Conservation (phyloP, 1,140 invertebrate species). For the Kradibia gibbosae region DNA sequence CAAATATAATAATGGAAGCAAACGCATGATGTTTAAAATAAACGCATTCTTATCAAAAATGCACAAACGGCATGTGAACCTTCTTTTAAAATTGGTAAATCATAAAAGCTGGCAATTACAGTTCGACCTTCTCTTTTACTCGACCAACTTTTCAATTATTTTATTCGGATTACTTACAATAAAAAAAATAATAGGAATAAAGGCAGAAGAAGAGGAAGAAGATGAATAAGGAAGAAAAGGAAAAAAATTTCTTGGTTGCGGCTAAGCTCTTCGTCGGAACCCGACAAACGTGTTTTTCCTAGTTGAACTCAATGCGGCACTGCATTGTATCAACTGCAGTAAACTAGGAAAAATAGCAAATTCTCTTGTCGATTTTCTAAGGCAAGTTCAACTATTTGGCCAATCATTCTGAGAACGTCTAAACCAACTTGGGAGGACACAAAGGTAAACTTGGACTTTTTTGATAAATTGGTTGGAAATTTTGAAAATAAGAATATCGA, state of each 20-base stretch:
- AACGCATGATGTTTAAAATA: too few relatives aligned
- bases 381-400: background rate
- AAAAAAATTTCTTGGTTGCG: background rate
- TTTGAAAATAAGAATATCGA: background rate
- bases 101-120: background rate
- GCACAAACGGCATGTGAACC: background rate
- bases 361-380: conserved; percentile 6
- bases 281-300: conserved; percentile 21
- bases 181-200: background rate
- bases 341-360: background rate
- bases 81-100: background rate
- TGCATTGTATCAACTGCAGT: background rate
- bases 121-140: background rate
- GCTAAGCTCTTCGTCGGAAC: conserved; percentile 6
- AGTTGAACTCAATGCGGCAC: background rate
- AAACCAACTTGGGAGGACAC: background rate
- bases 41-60: too few relatives aligned
- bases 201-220: background rate
- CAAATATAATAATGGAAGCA: too few relatives aligned
- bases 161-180: conserved; percentile 6
- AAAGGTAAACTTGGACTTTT: background rate
- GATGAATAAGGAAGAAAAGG: background rate
- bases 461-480: background rate
- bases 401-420: background rate
- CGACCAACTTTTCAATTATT: background rate